These are phyloP conservation scores for Stegastes partitus DNA, from an alignment of 2,113 vertebrate genomes.

Conservation along the genomic window DNA sequence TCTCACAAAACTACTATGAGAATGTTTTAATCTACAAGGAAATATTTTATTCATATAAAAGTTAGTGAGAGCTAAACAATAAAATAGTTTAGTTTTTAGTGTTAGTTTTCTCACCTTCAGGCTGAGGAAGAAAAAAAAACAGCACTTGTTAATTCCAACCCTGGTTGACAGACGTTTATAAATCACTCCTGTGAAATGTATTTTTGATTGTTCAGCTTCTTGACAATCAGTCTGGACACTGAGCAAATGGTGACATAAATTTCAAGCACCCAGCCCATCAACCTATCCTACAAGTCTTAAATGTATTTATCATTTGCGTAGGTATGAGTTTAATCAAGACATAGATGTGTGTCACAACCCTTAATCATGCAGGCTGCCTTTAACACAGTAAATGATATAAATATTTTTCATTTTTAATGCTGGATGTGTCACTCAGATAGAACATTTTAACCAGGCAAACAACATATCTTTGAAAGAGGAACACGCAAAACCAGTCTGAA, in stretches of 20 bases:
- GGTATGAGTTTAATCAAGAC: not conserved
- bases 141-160: not conserved
- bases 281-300: no score
- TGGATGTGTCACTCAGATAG: not conserved
- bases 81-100: not conserved
- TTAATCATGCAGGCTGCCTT: not conserved
- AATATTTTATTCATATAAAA: not conserved
- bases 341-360: not conserved
- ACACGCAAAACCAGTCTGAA: not conserved
- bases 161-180: fast-evolving
- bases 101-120: not conserved
- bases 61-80: not conserved
- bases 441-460: slow-evolving; percentile 12
- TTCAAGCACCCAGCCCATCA: no score
- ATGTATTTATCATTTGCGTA: no score
- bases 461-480: slow-evolving; percentile 6
- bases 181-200: not conserved
- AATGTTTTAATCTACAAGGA: slow-evolving; percentile 7
- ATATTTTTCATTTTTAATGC: not conserved
- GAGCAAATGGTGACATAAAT: no score
- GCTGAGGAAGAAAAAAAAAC: not conserved
- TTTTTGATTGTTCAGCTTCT: no score
- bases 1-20: slow-evolving; percentile 6
- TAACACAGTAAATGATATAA: not conserved
- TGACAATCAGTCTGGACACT: no score